Evolutionary conservation across 1,140 invertebrate species (phyloP).

Genomic region (Drosophila varians): DNA sequence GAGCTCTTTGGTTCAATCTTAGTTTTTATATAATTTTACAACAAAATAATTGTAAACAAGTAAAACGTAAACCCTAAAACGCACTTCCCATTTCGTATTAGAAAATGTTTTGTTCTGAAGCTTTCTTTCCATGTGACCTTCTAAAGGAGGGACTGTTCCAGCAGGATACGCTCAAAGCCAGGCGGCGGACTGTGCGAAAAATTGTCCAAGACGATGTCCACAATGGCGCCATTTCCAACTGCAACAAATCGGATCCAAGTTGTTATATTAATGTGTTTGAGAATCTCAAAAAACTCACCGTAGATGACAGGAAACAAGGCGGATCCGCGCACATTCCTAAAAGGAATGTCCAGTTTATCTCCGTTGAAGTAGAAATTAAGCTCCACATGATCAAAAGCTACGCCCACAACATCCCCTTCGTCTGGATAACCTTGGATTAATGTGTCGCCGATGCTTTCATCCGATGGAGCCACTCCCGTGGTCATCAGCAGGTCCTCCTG

Average conservation of each 20-base stretch:
- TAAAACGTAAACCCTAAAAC: conserved; percentile 10
- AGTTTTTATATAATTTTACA: background rate
- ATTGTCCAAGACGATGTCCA: conserved; percentile 96
- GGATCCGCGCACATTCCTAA: conserved; percentile 94
- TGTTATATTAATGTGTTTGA: background rate
- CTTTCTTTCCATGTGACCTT: background rate
- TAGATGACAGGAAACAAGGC: conserved; percentile 96
- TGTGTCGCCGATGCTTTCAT: conserved; percentile 16
- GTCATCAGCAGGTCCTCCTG: conserved; percentile 84
- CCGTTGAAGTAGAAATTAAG: conserved; percentile 98
- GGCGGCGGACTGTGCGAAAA: conserved; percentile 93
- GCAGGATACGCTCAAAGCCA: conserved; percentile 98
- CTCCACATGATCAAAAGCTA: conserved; percentile 98
- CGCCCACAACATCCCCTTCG: conserved; percentile 97
- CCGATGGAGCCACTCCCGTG: conserved; percentile 69
- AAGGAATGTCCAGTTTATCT: conserved; percentile 91
- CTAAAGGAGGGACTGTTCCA: conserved; percentile 98
- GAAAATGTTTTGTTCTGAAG: conserved; percentile 11
- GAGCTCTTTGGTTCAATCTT: too few relatives aligned
- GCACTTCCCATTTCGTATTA: conserved; percentile 12
- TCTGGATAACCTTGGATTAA: conserved; percentile 86
- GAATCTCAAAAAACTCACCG: conserved; percentile 87
- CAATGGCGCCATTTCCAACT: conserved; percentile 98
- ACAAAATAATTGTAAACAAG: background rate
- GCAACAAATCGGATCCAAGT: conserved; percentile 84